Conservation (phyloP, 2,113 vertebrate species). For the Nestor notabilis region DNA sequence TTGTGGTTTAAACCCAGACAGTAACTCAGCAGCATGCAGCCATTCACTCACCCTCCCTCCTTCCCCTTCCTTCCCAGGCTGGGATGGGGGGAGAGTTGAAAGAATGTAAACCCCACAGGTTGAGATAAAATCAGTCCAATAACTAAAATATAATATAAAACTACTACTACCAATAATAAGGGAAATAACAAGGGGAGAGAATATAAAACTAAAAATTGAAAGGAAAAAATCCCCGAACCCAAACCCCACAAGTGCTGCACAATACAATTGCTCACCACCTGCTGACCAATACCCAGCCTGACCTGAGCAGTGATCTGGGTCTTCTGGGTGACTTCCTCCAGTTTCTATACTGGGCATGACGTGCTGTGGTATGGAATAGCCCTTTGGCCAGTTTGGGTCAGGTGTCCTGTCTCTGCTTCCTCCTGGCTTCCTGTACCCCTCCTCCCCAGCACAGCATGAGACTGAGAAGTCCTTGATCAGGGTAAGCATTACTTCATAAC, state of each 20-base stretch:
- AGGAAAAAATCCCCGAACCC: background rate
- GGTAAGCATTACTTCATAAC: background rate
- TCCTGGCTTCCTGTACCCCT: background rate
- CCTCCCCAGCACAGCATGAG: too few species aligned
- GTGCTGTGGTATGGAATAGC: background rate
- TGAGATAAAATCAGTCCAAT: background rate
- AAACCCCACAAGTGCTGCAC: background rate
- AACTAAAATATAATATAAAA: background rate
- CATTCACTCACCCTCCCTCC: background rate
- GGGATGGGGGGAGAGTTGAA: background rate
- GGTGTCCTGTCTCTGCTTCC: background rate
- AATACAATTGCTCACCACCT: background rate
- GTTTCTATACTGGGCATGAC: background rate
- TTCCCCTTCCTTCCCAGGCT: background rate
- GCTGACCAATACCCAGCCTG: background rate
- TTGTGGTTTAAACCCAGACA: background rate
- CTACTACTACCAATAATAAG: background rate
- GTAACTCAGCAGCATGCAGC: background rate
- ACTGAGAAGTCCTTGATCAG: background rate
- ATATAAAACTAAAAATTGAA: background rate
- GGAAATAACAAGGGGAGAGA: background rate
- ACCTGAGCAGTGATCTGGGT: background rate
- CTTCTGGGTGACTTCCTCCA: background rate
- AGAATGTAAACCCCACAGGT: background rate
- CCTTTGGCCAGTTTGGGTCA: background rate